Conservation (phyloP, 2,888 invertebrate genomes). For the Drosophila mulleri region DNA sequence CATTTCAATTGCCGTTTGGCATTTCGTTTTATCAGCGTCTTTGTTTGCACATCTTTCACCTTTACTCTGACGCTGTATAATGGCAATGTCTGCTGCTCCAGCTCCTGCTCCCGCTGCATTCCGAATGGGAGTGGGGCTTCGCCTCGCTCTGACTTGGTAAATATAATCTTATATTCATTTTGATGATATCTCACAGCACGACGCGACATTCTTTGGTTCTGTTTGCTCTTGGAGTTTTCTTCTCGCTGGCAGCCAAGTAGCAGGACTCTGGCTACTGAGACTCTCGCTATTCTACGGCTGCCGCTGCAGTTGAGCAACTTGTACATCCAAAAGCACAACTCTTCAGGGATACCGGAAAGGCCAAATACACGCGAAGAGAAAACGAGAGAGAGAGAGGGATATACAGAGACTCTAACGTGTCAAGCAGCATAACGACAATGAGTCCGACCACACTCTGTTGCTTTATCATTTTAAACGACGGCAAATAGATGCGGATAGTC, state of each 20-base stretch:
- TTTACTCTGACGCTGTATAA: conserved; percentile 42
- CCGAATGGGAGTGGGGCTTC: background rate
- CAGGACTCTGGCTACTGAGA: conserved; percentile 13
- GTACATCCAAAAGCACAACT: conserved; percentile 73
- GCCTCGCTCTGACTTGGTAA: conserved; percentile 46
- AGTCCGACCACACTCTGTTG: conserved; percentile 46
- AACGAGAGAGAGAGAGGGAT: no score
- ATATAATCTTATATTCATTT: conserved; percentile 79
- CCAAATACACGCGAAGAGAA: conserved; percentile 2
- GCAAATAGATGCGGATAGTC: conserved; percentile 31
- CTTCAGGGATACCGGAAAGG: conserved; percentile 32
- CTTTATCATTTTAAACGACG: conserved; percentile 57
- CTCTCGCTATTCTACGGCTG: conserved; percentile 39
- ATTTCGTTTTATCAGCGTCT: conserved; percentile 75
- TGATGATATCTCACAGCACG: conserved; percentile 66
- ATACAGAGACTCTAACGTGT: background rate
- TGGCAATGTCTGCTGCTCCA: conserved; percentile 24
- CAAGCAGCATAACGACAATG: conserved; percentile 7
- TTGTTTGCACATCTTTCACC: conserved; percentile 76
- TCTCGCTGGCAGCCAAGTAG: conserved; percentile 23
- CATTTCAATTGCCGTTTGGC: conserved; percentile 79
- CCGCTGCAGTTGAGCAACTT: conserved; percentile 63
- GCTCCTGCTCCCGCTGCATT: background rate
- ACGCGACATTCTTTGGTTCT: conserved; percentile 58
- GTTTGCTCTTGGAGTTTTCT: conserved; percentile 60